Base-by-base conservation (phyloP, 2,888 invertebrate species). In the Deroplatys truncata region DNA sequence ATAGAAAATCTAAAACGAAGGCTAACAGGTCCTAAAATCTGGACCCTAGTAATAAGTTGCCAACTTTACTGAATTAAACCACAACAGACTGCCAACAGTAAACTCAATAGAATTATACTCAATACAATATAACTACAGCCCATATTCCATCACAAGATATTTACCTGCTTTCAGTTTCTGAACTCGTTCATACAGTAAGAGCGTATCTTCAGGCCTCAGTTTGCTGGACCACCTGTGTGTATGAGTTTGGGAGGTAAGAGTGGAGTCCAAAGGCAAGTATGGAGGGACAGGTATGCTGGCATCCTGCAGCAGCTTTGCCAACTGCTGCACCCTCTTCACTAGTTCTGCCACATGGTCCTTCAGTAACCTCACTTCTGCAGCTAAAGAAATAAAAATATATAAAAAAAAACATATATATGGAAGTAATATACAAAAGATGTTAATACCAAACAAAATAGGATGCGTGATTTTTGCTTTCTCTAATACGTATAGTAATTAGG, bases 261-360 rank as follows among this genome's bases (percentile, higher is more conserved):
- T 49, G 29, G n/a, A 28, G n/a, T 84, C 88, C n/a, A 87, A 85
- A 43, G 90, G 88, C 16, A 89, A 92, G 35, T 90, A 85, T 88
- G 92, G 91, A 28, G 94, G 94, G 86, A 93, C 91, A 90, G 92
- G 92, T 90, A 94, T 93, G 31, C 93, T 93, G 20, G 94, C 93
- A 92, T 93, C 93, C 91, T 92, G 92, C 35, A 94, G 92, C 88
- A 94, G 92, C 90, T 92, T 92, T 35, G 92, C 92, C 82, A 94
- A 91, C 88, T 93, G 93, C 91, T 94, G 93, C 91, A 93, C 93
- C 90, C 94, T 92, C 43, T 91, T 91, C n/a, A 93, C 89, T 49
- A 94, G 91, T 89, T 93, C 92, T 90, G 92, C 93, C 8, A 94
- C 92, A 82, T 93, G 92, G 25, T 92, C 92, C 90, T 93, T 92